Base-by-base conservation (phyloP, 2,113 vertebrate genomes). In the Nesoenas mayeri region DNA sequence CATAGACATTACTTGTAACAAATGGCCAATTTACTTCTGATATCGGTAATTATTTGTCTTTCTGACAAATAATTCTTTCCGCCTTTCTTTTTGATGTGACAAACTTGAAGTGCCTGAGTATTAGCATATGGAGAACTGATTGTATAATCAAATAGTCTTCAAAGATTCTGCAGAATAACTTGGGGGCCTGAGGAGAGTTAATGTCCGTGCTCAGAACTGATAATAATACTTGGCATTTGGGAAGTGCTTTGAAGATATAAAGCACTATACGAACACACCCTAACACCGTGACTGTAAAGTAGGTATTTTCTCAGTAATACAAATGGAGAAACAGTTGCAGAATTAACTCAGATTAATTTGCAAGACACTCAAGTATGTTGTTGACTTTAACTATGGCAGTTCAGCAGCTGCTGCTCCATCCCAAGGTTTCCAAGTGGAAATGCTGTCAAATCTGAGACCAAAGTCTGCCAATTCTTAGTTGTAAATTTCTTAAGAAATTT, bases 61-160 rank as follows among this genome's bases (percentile, higher is more conserved):
- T 10, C 74, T 91, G 70, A 77, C 85, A 83, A 96, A 67, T 80
- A 74, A 47, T 92, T 93, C 89, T 91, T 86, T 86, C 86, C 19
- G 5, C 56, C 66, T 66, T 83, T 36, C 85, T 90, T 91, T 97
- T 97, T 97, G 97, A 96, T 96, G 95, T 96, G 96, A 86, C 96
- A 93, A 51, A 31, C 62, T 28, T 6, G 5, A 54, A 75, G 88
- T 88, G 90, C 81, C 86, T 97, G 96, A 97, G 95, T 74, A 40
- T 91, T 92, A 88, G 91, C 95, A 96, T 65, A 88, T 95, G 95
- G 95, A 84, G 94, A 89, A 67, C 84, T 92, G 93, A 94, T 89
- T 67, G 89, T 67, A 85, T 97, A 97, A 97, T 97, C 88, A 94
- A 97, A 96, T 97, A 88, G 58, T 89, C 96, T 96, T 97, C 94